Evolutionary conservation across 2,113 vertebrate species (phyloP).

Genomic region (Tetrax tetrax): DNA sequence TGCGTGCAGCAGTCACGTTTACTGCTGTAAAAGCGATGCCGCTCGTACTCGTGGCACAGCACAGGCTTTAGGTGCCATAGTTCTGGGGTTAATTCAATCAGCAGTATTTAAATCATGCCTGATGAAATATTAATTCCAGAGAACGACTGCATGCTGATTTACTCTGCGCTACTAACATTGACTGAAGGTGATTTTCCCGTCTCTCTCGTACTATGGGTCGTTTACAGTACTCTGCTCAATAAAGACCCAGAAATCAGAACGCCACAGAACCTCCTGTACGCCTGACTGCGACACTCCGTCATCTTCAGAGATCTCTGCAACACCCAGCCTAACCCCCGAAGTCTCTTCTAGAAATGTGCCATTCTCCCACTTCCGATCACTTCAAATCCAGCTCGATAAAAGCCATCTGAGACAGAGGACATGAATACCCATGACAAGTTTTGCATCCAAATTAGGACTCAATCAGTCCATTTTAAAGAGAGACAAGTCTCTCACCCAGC

Average conservation of each 20-base stretch:
- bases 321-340: neutral
- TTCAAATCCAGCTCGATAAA: slow-evolving; percentile 17
- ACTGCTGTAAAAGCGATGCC: neutral
- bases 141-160: neutral
- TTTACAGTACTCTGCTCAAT: neutral
- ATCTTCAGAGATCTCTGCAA: neutral
- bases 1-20: neutral
- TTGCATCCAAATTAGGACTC: slow-evolving; percentile 32
- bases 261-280: neutral
- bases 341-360: neutral
- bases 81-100: neutral
- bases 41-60: fast-evolving
- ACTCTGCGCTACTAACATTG: neutral
- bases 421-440: slow-evolving; percentile 30
- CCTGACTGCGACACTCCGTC: fast-evolving
- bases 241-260: neutral
- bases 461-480: neutral
- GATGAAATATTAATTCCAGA: neutral
- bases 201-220: neutral
- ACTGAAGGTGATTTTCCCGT: neutral
- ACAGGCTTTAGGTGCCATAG: neutral
- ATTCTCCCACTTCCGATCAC: neutral
- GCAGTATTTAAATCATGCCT: neutral
- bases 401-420: slow-evolving; percentile 4
- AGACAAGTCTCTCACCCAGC: neutral